These are phyloP conservation scores for Channa argus DNA, from an alignment of 2,113 vertebrate species.

Conservation along the genomic window DNA sequence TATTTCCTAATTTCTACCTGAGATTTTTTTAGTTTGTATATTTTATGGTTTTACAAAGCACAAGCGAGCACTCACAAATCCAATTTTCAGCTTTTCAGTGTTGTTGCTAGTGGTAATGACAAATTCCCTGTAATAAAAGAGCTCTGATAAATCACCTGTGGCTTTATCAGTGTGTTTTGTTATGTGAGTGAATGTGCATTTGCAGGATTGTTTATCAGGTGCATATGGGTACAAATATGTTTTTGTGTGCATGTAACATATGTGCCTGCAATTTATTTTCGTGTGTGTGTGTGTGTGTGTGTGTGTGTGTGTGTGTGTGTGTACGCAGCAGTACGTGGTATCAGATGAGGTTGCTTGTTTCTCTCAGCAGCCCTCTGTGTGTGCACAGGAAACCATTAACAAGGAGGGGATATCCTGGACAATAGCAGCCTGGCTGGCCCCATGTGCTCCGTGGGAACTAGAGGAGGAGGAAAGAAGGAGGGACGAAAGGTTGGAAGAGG, in stretches of 20 bases:
- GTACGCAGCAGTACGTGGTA: constrained; percentile 24
- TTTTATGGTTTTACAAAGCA: constrained; percentile 66
- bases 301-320: constrained; percentile 7
- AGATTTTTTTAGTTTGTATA: constrained; percentile 49
- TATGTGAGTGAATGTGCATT: neutral
- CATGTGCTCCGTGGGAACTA: constrained; percentile 73
- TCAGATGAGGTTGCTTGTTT: constrained; percentile 69
- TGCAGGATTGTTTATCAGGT: constrained; percentile 18
- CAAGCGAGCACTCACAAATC: constrained; percentile 58
- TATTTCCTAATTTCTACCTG: neutral
- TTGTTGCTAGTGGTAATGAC: constrained; percentile 50
- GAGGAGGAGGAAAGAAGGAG: constrained; percentile 57
- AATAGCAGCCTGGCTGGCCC: constrained; percentile 76
- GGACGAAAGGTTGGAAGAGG: constrained; percentile 56
- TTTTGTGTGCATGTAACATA: neutral
- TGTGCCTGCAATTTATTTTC: neutral
- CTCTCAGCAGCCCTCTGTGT: constrained; percentile 74
- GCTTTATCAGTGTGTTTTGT: constrained; percentile 28
- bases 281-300: constrained; percentile 24
- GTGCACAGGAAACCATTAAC: constrained; percentile 88
- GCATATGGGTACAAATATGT: neutral
- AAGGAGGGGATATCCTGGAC: constrained; percentile 86
- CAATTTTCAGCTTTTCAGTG: constrained; percentile 45
- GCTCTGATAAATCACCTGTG: constrained; percentile 47
- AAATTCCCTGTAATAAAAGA: constrained; percentile 74